phyloP scores from a whole-genome alignment of 2,888 invertebrate species.

The Coremacera marginata region DNA sequence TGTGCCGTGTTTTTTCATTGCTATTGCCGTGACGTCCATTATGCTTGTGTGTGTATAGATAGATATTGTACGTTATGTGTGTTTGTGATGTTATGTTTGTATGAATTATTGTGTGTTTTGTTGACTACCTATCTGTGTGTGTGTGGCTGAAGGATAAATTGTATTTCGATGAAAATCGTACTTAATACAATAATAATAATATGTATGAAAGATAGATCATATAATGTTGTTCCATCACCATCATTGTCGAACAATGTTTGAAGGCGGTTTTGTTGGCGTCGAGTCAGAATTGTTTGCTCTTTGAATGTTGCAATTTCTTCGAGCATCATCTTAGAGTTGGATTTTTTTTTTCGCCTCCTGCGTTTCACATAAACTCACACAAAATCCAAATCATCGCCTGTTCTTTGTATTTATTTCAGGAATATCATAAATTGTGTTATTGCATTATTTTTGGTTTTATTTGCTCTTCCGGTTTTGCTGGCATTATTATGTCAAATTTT shows the following conservation, averaged over 20 bases:
- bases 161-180: conserved; percentile 35
- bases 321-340: background rate
- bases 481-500: conserved; percentile 22
- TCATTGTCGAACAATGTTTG: background rate
- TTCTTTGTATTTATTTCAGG: conserved; percentile 9
- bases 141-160: conserved; percentile 17
- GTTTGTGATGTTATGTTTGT: background rate
- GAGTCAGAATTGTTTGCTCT: conserved; percentile 23
- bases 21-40: background rate
- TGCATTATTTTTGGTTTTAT: conserved; percentile 43
- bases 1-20: background rate
- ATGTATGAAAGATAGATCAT: conserved; percentile 10
- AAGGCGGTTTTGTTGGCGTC: background rate
- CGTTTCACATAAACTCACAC: background rate
- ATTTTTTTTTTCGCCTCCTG: background rate
- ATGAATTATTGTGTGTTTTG: background rate
- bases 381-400: background rate
- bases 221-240: conserved; percentile 3
- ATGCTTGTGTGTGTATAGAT: conserved; percentile 1
- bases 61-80: background rate
- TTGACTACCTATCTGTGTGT: conserved; percentile 14
- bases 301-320: conserved; percentile 25
- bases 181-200: conserved; percentile 32
- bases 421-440: conserved; percentile 43
- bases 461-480: conserved; percentile 35